phyloP scores from a whole-genome alignment of 2,888 invertebrate genomes.

The Acleris laterana region DNA sequence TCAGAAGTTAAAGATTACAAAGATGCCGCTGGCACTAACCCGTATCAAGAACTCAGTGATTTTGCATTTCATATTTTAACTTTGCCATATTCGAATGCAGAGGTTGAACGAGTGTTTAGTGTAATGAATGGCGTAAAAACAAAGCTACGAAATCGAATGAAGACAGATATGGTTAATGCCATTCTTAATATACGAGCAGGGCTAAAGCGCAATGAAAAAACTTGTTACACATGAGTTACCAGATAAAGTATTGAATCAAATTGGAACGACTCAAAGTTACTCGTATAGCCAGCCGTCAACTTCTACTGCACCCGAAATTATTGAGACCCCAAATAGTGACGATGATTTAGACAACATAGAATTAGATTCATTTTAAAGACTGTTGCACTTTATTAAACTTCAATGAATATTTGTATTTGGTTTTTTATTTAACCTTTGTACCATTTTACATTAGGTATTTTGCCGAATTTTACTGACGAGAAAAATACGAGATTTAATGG shows the following conservation, averaged over 20 bases:
- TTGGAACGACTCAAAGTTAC: constrained; percentile 11
- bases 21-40: constrained; percentile 27
- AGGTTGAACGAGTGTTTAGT: constrained; percentile 37
- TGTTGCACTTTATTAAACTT: constrained; percentile 13
- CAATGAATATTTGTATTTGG: constrained; percentile 12
- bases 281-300: constrained; percentile 13
- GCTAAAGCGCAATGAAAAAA: constrained; percentile 17
- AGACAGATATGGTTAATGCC: constrained; percentile 2
- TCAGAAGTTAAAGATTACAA: constrained; percentile 20
- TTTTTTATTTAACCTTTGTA: neutral
- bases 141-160: neutral
- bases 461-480: no score
- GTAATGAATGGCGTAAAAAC: constrained; percentile 30
- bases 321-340: constrained; percentile 13
- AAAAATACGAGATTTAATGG: no score
- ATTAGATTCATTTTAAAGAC: constrained; percentile 11
- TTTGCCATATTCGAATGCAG: constrained; percentile 38
- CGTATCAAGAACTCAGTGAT: constrained; percentile 23
- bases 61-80: constrained; percentile 28
- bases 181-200: constrained; percentile 22
- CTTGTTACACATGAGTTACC: no score
- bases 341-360: constrained; percentile 7
- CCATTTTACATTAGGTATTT: no score
- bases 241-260: constrained; percentile 13
- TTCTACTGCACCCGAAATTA: constrained; percentile 11